Percentiles rank a stretch among this genome's conserved stretches.
Conservation (phyloP, 92 coral and sea anemone species). For the Pocillopora meandrina region DNA sequence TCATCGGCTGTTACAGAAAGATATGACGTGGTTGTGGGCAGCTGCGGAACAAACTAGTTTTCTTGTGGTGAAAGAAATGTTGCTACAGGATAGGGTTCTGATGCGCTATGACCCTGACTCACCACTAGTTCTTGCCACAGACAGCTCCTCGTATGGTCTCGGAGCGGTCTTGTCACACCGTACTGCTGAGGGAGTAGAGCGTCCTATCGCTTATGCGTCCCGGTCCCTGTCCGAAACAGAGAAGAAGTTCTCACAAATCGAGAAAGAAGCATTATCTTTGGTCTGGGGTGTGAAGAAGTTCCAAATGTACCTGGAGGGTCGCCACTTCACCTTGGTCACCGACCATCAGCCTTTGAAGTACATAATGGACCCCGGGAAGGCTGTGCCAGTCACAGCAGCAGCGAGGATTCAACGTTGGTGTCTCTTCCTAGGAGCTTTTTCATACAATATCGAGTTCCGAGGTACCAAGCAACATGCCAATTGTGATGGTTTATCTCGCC, state of each 20-base stretch:
- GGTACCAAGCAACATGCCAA: too few relatives aligned
- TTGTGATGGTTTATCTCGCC: too few relatives aligned
- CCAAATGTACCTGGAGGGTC: too few relatives aligned
- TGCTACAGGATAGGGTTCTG: slow-evolving; percentile 45
- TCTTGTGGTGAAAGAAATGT: slow-evolving; percentile 27
- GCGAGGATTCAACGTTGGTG: slow-evolving; percentile 32
- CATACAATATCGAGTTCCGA: too few relatives aligned
- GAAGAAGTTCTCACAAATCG: slow-evolving; percentile 58
- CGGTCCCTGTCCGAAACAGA: slow-evolving; percentile 42
- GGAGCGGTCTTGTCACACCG: slow-evolving; percentile 25
- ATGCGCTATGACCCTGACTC: too few relatives aligned
- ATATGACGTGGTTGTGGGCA: slow-evolving; percentile 34
- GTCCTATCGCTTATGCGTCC: slow-evolving; percentile 49
- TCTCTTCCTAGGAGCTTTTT: slow-evolving; percentile 25
- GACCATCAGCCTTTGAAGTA: too few relatives aligned
- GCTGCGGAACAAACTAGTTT: slow-evolving; percentile 31
- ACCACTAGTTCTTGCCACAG: slow-evolving; percentile 15
- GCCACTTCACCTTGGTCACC: too few relatives aligned
- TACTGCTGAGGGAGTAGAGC: slow-evolving; percentile 27
- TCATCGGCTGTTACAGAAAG: slow-evolving; percentile 46
- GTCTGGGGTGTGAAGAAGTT: background rate
- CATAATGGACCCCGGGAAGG: background rate
- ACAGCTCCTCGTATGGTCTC: slow-evolving; percentile 41
- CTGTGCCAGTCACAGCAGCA: slow-evolving; percentile 52
- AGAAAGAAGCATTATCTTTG: slow-evolving; percentile 52